A percentile compares a stretch with the other conserved stretches of the same genome.
phyloP scores from a whole-genome alignment of 2,113 vertebrate species.

The Strix aluco region DNA sequence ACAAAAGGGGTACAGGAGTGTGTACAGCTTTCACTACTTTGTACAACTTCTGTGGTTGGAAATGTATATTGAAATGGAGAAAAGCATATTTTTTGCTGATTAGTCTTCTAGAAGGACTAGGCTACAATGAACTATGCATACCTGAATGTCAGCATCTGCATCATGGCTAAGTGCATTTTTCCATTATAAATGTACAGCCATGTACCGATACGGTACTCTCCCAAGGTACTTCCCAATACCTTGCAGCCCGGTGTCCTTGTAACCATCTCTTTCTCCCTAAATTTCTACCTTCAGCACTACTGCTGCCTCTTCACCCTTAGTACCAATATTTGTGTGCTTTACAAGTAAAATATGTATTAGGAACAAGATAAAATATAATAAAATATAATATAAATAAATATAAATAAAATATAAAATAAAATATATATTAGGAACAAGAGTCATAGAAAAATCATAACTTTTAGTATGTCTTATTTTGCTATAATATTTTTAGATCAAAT shows the following conservation, averaged over 20 bases:
- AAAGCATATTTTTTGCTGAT: not conserved
- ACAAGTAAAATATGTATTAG: not conserved
- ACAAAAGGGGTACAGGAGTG: not conserved
- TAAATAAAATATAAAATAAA: too few species aligned
- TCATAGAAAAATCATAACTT: not conserved
- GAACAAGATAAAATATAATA: too few species aligned
- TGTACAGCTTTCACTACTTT: not conserved
- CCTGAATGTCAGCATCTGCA: not conserved
- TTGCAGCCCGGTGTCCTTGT: not conserved
- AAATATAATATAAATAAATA: too few species aligned
- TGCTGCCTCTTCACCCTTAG: not conserved
- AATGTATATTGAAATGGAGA: not conserved
- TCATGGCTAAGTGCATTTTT: not conserved
- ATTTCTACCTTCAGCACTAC: not conserved
- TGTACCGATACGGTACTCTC: accelerated
- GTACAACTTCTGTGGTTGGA: not conserved
- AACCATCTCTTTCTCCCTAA: not conserved
- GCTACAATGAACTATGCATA: not conserved
- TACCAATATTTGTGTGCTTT: not conserved
- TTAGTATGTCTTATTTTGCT: not conserved
- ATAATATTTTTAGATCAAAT: not conserved
- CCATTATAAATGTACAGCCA: not conserved
- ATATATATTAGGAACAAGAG: not conserved
- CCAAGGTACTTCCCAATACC: not conserved
- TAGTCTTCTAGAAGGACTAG: not conserved